A percentile compares a stretch with the other conserved stretches of the same genome.
These are phyloP conservation scores for Pectinophora gossypiella DNA, from an alignment of 1,140 invertebrate genomes.

Conservation along the genomic window DNA sequence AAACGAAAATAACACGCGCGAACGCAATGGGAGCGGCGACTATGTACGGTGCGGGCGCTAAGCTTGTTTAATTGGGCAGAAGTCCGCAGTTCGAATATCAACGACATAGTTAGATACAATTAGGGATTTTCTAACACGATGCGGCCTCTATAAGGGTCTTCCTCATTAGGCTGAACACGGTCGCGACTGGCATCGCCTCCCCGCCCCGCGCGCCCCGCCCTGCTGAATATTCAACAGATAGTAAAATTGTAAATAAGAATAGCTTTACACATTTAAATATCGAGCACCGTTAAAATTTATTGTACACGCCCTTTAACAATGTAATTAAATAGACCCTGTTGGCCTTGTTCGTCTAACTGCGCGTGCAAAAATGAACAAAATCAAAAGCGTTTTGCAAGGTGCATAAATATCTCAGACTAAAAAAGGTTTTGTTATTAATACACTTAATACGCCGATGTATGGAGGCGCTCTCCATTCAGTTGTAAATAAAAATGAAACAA, in stretches of 20 bases:
- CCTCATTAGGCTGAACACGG: conserved; percentile 56
- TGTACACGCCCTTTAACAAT: conserved; percentile 32
- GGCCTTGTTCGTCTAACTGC: conserved; percentile 31
- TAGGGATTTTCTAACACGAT: conserved; percentile 55
- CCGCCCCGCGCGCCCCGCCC: conserved; percentile 27
- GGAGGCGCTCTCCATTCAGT: conserved; percentile 42
- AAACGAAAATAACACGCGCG: background rate
- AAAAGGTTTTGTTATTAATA: conserved; percentile 52
- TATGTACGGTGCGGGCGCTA: conserved; percentile 12
- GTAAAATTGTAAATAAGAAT: conserved; percentile 47
- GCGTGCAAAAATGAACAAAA: conserved; percentile 18
- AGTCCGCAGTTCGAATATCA: conserved; percentile 44
- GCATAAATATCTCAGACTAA: conserved; percentile 39
- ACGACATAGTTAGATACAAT: conserved; percentile 51
- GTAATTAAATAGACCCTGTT: conserved; percentile 45
- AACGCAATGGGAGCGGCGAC: background rate
- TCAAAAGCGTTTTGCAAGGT: conserved; percentile 21
- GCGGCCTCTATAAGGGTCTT: conserved; percentile 43
- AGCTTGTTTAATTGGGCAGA: conserved; percentile 41
- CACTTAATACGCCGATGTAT: conserved; percentile 35
- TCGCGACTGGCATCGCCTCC: conserved; percentile 18
- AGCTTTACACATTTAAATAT: conserved; percentile 44
- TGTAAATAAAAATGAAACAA: conserved; percentile 54
- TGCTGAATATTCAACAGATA: conserved; percentile 57
- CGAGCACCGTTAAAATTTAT: conserved; percentile 44